These are phyloP conservation scores for Anadara kagoshimensis DNA, from an alignment of 1,140 invertebrate genomes.

Conservation along the genomic window DNA sequence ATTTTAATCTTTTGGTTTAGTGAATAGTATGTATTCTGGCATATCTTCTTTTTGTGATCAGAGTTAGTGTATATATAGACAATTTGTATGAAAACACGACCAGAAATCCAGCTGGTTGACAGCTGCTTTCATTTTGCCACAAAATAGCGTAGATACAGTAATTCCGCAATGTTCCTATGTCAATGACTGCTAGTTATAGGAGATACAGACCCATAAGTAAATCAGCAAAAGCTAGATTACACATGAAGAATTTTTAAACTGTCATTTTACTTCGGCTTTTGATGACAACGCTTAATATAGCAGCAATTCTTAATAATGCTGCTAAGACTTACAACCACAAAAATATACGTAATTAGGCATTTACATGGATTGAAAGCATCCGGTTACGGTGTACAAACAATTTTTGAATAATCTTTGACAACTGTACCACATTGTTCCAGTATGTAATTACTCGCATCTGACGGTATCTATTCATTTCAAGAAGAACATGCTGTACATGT, in stretches of 20 bases:
- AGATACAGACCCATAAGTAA: constrained; percentile 93
- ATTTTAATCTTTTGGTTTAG: too few relatives aligned
- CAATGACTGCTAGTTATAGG: constrained; percentile 93
- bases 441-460: too few relatives aligned
- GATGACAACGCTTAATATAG: constrained; percentile 80
- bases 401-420: constrained; percentile 57
- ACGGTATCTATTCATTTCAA: too few relatives aligned
- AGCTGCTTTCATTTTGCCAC: constrained; percentile 97
- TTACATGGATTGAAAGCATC: constrained; percentile 93
- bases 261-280: constrained; percentile 74
- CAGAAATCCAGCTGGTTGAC: constrained; percentile 95
- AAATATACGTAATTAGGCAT: constrained; percentile 82
- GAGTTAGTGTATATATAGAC: too few relatives aligned
- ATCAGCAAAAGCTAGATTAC: constrained; percentile 91
- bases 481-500: too few relatives aligned
- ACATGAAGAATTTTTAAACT: constrained; percentile 90
- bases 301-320: constrained; percentile 83
- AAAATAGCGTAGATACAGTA: constrained; percentile 97
- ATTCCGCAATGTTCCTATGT: constrained; percentile 94
- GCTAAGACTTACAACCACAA: constrained; percentile 87
- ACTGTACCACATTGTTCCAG: constrained; percentile 51
- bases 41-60: too few relatives aligned
- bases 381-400: constrained; percentile 85
- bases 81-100: constrained; percentile 96
- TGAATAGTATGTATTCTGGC: too few relatives aligned